Base-by-base conservation (phyloP, 1,140 invertebrate species). In the Penaeus vannamei region DNA sequence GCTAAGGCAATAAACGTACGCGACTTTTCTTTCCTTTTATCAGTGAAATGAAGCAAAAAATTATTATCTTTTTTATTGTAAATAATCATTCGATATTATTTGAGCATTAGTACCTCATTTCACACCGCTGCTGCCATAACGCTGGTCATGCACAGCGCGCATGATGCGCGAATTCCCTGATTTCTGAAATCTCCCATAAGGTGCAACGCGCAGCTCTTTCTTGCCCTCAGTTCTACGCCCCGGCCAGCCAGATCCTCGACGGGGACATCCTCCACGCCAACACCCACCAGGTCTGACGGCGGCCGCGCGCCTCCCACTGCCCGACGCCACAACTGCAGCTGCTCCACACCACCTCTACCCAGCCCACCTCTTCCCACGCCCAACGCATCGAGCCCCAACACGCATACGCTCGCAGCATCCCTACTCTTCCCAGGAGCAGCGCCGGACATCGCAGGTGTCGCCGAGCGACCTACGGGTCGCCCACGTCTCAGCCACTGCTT, bases 211-310 rank as follows among this genome's bases (percentile, higher is more conserved):
- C 53, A 53, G 53, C 29, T 64, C 66, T 77, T 66, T 32, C 26
- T 29, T 61, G n/a, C 82, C 82, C 29, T 5, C 82, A 84, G 82
- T 89, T 84, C 72, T 84, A 84, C 69, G 82, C 87, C 59, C 87
- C 87, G 19, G 87, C 87, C 59, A 89, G 87, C 82, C 87, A 89
- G 87, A 84, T 89, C 36, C 83, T 89, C 12, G 87, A 84, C 36
- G 87, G 83, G 59, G 87, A 79, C 72, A 83, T 69, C n/a, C 81
- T 84, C 22, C 82, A 76, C 60, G 72, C 82, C 87, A 89, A 89
- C 87, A 89, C 87, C 53, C 87, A 89, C 82, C 87, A 89, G 36
- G 87, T 89, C 87, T 89, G 87, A 89, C 87, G 82, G 29, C 81
- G 87, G 87, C 87, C 87, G 60, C 83, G 87, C 32, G 81, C 66